Percentiles rank a stretch among this genome's conserved stretches.
These are phyloP conservation scores for Tadarida brasiliensis DNA, from an alignment of 2,797 vertebrate species.

Conservation along the genomic window DNA sequence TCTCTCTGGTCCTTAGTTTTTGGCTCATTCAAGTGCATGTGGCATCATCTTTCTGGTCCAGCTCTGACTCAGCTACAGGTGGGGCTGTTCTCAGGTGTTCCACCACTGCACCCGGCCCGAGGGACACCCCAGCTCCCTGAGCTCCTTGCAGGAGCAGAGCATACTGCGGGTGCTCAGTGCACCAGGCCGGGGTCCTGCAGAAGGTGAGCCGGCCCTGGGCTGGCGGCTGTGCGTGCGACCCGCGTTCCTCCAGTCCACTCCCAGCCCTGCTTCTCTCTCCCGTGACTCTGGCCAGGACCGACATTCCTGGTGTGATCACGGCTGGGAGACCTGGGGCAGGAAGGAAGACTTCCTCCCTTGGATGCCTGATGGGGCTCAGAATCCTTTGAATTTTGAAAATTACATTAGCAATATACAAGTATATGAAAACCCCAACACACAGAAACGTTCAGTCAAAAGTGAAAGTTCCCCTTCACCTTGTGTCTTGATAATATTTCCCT, in stretches of 20 bases:
- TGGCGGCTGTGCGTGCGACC: background rate
- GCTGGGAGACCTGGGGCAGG: background rate
- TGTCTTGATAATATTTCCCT: background rate
- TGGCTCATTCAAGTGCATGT: background rate
- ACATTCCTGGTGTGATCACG: accelerated
- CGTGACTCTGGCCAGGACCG: background rate
- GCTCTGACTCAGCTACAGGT: background rate
- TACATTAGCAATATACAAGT: background rate
- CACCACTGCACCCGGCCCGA: too few species aligned
- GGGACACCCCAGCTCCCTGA: accelerated
- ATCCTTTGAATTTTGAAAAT: background rate
- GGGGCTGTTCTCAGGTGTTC: background rate
- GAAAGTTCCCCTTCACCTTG: background rate
- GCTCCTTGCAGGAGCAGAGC: background rate
- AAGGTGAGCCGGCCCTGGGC: background rate
- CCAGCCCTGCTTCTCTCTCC: background rate
- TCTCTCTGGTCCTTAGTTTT: background rate
- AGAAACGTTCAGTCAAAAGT: background rate
- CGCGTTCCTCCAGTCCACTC: accelerated
- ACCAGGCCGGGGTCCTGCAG: accelerated
- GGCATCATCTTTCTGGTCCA: background rate
- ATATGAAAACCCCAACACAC: background rate
- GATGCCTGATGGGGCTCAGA: background rate
- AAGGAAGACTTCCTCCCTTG: background rate
- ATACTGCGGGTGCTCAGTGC: background rate